Evolutionary conservation across 2,888 invertebrate genomes (phyloP).

Genomic region (Pherbina coryleti): DNA sequence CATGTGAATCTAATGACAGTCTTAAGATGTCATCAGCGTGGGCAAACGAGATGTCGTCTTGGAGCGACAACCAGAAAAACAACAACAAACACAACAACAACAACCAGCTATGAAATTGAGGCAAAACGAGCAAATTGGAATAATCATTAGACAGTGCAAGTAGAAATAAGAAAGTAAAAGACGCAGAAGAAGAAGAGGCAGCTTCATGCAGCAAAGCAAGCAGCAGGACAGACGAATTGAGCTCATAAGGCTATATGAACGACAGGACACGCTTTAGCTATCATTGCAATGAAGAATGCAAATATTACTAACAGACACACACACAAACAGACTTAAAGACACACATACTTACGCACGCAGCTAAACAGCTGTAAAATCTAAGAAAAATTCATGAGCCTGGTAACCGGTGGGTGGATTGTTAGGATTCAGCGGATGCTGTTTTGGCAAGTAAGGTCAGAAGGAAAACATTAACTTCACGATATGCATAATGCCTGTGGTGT

Average conservation of each 20-base stretch:
- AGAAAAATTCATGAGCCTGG: not conserved
- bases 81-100: constrained; percentile 7
- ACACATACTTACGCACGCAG: not conserved
- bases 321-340: not conserved
- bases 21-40: constrained; percentile 64
- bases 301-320: not conserved
- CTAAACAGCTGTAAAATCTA: not conserved
- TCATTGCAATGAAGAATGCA: constrained; percentile 20
- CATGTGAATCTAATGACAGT: constrained; percentile 65
- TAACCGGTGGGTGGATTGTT: not conserved
- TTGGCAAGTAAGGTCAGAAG: constrained; percentile 16
- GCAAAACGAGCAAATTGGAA: constrained; percentile 20
- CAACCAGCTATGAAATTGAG: not conserved
- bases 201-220: not conserved
- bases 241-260: constrained; percentile 15
- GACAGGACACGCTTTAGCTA: constrained; percentile 16
- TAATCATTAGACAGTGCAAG: constrained; percentile 19
- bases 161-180: not conserved
- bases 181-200: not conserved
- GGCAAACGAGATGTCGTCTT: constrained; percentile 20
- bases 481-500: constrained; percentile 18
- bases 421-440: not conserved
- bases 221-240: not conserved
- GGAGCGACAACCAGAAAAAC: not conserved
- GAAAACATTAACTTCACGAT: constrained; percentile 17